Percentiles rank a stretch among this genome's conserved stretches.
Evolutionary conservation across 2,113 vertebrate genomes (phyloP).

Genomic region (Hystrix brachyura): DNA sequence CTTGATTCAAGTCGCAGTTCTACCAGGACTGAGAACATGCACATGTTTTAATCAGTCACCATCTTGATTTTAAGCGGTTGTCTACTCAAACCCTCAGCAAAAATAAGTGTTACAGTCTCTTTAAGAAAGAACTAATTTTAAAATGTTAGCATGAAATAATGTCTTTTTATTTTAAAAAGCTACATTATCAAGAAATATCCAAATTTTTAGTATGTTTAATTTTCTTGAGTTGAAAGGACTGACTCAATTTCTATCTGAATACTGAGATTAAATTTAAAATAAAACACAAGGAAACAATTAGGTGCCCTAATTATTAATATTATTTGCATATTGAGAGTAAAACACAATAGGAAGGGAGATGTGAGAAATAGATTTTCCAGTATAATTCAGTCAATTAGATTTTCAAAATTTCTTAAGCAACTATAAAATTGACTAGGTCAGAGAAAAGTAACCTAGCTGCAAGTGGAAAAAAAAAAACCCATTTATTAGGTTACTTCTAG

Average conservation of each 20-base stretch:
- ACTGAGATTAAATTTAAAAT: neutral
- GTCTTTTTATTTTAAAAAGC: neutral
- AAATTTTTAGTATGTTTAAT: neutral
- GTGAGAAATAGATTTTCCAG: neutral
- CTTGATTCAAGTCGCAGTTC: neutral
- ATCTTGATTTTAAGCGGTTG: neutral
- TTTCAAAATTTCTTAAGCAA: conserved; percentile 21
- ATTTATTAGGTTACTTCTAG: neutral
- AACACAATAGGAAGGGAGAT: neutral
- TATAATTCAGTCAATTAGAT: neutral
- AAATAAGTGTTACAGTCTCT: neutral
- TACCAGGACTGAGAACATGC: neutral
- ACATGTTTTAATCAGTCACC: neutral
- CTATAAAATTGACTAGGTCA: neutral
- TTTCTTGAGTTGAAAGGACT: neutral
- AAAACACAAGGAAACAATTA: neutral
- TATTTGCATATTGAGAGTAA: neutral
- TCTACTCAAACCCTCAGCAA: neutral
- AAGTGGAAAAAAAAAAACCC: neutral
- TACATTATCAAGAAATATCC: neutral
- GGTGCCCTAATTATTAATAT: neutral
- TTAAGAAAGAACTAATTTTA: neutral
- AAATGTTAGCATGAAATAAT: neutral
- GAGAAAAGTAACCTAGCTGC: neutral
- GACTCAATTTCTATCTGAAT: neutral